Evolutionary conservation across 2,113 vertebrate genomes (phyloP).

Genomic region (Pitta sordida): DNA sequence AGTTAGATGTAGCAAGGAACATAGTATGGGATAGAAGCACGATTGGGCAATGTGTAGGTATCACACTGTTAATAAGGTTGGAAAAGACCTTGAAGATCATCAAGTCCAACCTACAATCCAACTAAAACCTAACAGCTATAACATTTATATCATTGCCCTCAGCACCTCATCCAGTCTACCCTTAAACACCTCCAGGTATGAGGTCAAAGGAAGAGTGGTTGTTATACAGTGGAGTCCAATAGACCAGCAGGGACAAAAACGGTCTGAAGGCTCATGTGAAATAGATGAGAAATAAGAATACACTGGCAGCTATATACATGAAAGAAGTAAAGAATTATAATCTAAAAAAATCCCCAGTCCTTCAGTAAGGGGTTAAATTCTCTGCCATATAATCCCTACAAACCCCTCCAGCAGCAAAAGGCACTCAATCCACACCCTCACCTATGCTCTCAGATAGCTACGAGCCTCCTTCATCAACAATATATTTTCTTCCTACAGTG

Average conservation of each 20-base stretch:
- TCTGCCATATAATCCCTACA: not conserved
- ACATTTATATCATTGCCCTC: no score
- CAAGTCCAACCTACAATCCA: no score
- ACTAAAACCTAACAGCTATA: no score
- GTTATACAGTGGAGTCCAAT: accelerated
- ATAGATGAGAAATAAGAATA: not conserved
- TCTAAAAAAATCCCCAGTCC: not conserved
- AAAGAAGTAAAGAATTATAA: not conserved
- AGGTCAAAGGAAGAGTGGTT: not conserved
- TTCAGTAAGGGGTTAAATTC: not conserved
- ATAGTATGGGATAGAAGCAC: not conserved
- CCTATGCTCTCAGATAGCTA: not conserved
- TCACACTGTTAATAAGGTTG: no score
- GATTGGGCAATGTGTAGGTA: accelerated
- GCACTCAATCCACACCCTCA: not conserved
- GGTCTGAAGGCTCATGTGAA: not conserved
- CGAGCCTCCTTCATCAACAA: not conserved
- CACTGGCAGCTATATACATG: not conserved
- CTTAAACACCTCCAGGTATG: no score
- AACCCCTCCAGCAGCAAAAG: not conserved
- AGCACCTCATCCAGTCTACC: no score
- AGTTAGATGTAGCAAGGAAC: not conserved
- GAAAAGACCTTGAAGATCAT: no score
- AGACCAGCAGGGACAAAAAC: not conserved
- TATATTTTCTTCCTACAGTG: not conserved